A percentile compares a stretch with the other conserved stretches of the same genome.
These are phyloP conservation scores for Hormiphora californensis DNA, from an alignment of 37 sponge, comb jelly and placozoan species.

Conservation along the genomic window DNA sequence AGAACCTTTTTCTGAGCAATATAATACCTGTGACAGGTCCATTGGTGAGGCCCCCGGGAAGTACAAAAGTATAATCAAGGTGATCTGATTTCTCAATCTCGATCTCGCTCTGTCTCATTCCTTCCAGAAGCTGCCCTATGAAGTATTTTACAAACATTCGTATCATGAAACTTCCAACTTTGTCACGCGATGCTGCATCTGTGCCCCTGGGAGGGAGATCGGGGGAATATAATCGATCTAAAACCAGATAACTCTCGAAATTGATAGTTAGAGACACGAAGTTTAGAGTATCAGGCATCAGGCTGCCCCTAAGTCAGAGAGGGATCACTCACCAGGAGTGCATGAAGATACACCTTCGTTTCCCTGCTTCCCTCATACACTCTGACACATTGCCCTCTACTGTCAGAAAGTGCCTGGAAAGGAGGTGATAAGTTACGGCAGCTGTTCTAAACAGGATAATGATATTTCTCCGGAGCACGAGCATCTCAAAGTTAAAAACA, in stretches of 20 bases:
- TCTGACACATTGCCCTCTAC: neutral
- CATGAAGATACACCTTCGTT: neutral
- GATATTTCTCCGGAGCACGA: too few species aligned
- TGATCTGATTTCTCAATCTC: neutral
- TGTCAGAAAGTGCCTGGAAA: neutral
- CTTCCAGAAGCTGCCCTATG: neutral
- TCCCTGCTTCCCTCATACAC: neutral
- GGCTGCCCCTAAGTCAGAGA: too few species aligned
- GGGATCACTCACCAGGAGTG: neutral
- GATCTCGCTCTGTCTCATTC: neutral
- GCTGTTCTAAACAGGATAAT: too few species aligned
- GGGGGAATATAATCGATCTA: too few species aligned
- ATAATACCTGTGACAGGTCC: slow-evolving; percentile 6
- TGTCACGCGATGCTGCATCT: neutral
- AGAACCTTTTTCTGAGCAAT: too few species aligned
- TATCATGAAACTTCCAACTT: neutral
- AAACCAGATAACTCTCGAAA: too few species aligned
- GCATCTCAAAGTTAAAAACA: neutral
- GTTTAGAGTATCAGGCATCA: too few species aligned
- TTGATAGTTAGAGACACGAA: too few species aligned
- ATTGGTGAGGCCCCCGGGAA: neutral
- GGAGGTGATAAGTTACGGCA: too few species aligned
- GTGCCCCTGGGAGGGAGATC: slow-evolving; percentile 7
- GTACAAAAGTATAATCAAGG: neutral
- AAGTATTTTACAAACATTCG: neutral